phyloP scores from a whole-genome alignment of 2,113 vertebrate species.

The Nycticebus coucang region DNA sequence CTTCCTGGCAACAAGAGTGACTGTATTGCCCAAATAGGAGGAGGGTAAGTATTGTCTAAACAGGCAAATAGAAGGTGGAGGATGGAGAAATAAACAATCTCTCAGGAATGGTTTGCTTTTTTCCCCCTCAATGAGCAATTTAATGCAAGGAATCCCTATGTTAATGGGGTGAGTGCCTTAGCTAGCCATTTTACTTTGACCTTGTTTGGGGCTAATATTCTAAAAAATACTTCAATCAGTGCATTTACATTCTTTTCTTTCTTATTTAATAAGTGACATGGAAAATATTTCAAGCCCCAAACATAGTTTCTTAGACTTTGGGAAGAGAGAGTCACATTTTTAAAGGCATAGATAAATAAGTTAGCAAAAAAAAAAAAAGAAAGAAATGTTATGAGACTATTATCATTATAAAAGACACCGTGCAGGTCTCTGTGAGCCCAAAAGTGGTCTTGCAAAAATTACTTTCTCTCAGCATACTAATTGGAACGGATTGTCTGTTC shows the following conservation, averaged over 20 bases:
- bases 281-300: neutral
- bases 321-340: neutral
- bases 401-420: neutral
- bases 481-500: neutral
- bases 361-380: neutral
- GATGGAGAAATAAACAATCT: slow-evolving; percentile 29
- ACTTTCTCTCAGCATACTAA: neutral
- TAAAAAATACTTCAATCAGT: neutral
- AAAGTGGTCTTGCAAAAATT: neutral
- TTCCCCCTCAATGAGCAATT: neutral
- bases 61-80: neutral
- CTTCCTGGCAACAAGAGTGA: slow-evolving; percentile 76
- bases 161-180: neutral
- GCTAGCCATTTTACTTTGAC: neutral
- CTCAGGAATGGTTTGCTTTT: neutral
- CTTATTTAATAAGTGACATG: neutral
- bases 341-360: neutral
- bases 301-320: neutral
- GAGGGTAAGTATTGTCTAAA: slow-evolving; percentile 64
- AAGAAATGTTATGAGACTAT: neutral
- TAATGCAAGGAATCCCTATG: neutral
- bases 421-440: neutral
- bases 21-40: slow-evolving; percentile 45
- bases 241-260: neutral
- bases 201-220: neutral